phyloP scores from a whole-genome alignment of 2,113 vertebrate genomes.

The Pterocles orientalis region DNA sequence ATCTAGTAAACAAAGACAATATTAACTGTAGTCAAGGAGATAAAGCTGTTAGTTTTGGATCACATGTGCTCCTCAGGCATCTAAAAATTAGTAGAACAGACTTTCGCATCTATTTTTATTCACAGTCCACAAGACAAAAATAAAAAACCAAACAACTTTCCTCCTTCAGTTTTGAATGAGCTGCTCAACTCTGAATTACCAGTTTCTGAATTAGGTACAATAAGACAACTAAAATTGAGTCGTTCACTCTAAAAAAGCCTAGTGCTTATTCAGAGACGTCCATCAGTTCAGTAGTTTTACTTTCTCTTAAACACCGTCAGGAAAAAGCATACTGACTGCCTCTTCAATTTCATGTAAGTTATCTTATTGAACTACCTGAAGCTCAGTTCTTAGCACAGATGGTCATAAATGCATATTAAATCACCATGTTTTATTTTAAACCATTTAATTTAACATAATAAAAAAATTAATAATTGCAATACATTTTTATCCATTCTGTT shows the following conservation, averaged over 20 bases:
- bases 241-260: not conserved
- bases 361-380: not conserved
- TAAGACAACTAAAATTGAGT: not conserved
- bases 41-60: conserved; percentile 17
- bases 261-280: not conserved
- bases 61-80: not conserved
- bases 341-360: not conserved
- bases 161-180: conserved; percentile 19
- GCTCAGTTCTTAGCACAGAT: not conserved
- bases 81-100: conserved; percentile 18
- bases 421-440: conserved; percentile 24
- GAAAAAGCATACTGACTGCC: not conserved
- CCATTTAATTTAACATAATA: not conserved
- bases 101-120: conserved; percentile 36
- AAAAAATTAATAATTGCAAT: conserved; percentile 12
- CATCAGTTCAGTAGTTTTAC: not conserved
- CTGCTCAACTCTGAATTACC: not conserved
- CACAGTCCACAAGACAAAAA: not conserved
- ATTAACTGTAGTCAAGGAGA: not conserved
- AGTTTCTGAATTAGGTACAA: not conserved
- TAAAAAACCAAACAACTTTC: not conserved
- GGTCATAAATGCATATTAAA: not conserved
- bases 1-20: conserved; percentile 5
- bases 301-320: not conserved
- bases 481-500: not conserved